Conservation (phyloP, 2,888 invertebrate genomes). For the Drosophila phalerata region DNA sequence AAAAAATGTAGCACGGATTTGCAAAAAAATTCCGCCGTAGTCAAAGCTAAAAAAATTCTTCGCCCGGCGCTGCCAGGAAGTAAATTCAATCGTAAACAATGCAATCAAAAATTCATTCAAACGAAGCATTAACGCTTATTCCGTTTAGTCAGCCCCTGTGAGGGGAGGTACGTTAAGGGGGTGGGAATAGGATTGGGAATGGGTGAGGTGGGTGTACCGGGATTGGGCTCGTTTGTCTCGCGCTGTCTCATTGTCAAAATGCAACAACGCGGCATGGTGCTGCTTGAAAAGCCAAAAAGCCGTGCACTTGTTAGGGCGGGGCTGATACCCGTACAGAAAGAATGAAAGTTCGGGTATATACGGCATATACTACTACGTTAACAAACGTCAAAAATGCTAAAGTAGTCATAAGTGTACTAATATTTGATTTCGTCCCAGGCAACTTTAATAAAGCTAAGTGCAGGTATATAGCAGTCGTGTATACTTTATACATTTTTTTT, state of each 20-base stretch:
- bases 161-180: slow-evolving; percentile 5
- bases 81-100: slow-evolving; percentile 86
- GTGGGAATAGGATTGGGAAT: neutral
- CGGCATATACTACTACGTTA: neutral
- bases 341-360: neutral
- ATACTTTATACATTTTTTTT: slow-evolving; percentile 21
- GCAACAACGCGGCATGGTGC: slow-evolving; percentile 53
- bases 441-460: neutral
- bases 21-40: slow-evolving; percentile 67
- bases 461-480: slow-evolving; percentile 1
- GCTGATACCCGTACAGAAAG: slow-evolving; percentile 10
- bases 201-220: slow-evolving; percentile 25
- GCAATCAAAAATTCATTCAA: slow-evolving; percentile 86
- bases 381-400: neutral
- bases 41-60: slow-evolving; percentile 55
- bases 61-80: slow-evolving; percentile 60
- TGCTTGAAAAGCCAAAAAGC: slow-evolving; percentile 48
- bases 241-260: slow-evolving; percentile 76
- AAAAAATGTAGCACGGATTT: slow-evolving; percentile 73
- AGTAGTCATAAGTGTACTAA: neutral
- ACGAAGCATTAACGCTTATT: slow-evolving; percentile 85
- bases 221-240: slow-evolving; percentile 56
- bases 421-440: no score
- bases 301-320: slow-evolving; percentile 63
- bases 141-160: slow-evolving; percentile 68